phyloP scores from a whole-genome alignment of 1,140 invertebrate genomes.

The Manduca sexta region DNA sequence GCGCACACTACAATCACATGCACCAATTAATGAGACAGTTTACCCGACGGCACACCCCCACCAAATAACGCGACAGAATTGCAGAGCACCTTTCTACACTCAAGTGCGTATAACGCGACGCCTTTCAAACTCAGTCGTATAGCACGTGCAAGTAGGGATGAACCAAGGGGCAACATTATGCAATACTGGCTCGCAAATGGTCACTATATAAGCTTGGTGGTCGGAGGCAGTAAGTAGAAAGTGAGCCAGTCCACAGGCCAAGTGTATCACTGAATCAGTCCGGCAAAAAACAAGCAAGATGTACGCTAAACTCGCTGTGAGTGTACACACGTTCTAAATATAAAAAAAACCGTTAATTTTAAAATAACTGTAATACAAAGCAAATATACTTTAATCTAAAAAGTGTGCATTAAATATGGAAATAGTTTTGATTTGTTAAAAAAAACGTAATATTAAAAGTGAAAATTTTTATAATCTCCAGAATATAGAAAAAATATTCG shows the following conservation, averaged over 20 bases:
- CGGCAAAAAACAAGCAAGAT: conserved; percentile 55
- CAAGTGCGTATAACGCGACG: conserved; percentile 10
- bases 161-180: conserved; percentile 61
- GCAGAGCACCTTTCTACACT: conserved; percentile 25
- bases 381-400: too few relatives aligned
- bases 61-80: conserved; percentile 34
- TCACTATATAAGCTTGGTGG: conserved; percentile 57
- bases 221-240: conserved; percentile 47
- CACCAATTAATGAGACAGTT: conserved; percentile 1
- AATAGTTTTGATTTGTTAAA: too few relatives aligned
- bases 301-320: conserved; percentile 68
- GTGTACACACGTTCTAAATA: conserved; percentile 20
- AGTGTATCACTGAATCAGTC: conserved; percentile 57
- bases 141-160: conserved; percentile 55
- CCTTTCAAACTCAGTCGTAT: conserved; percentile 52
- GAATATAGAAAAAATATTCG: too few relatives aligned
- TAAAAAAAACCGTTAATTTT: neutral
- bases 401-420: too few relatives aligned
- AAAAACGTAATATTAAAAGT: too few relatives aligned
- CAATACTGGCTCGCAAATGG: conserved; percentile 42
- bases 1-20: neutral
- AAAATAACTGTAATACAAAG: neutral
- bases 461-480: too few relatives aligned
- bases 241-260: conserved; percentile 45
- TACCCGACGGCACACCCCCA: conserved; percentile 30